A percentile compares a stretch with the other conserved stretches of the same genome.
phyloP scores from a whole-genome alignment of 2,797 vertebrate genomes.

The Euthynnus affinis region DNA sequence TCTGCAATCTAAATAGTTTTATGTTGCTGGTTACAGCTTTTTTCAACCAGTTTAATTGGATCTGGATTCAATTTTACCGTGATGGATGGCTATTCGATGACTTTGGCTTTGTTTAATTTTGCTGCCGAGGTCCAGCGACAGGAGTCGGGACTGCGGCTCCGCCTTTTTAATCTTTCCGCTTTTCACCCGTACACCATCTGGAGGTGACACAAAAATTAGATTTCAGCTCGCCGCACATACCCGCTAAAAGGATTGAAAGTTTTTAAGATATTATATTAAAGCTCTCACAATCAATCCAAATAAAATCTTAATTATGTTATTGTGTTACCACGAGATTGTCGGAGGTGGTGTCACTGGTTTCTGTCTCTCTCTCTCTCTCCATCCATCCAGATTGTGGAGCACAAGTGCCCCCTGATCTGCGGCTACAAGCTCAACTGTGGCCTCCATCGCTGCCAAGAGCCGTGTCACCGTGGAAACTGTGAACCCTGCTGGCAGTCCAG shows the following conservation, averaged over 20 bases:
- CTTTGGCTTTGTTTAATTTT: background rate
- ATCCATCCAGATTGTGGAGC: slow-evolving; percentile 88
- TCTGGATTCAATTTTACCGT: background rate
- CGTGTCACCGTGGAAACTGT: slow-evolving; percentile 97
- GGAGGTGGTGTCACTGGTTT: slow-evolving; percentile 16
- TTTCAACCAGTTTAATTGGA: background rate
- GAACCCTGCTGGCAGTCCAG: slow-evolving; percentile 98
- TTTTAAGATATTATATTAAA: background rate
- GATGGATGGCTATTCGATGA: background rate
- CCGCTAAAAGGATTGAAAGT: slow-evolving; percentile 1
- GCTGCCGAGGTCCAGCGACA: background rate
- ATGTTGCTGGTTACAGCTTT: background rate
- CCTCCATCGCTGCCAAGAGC: slow-evolving; percentile 96
- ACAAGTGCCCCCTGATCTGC: slow-evolving; percentile 95
- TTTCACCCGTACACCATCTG: background rate
- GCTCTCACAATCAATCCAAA: background rate
- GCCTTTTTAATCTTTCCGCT: slow-evolving; percentile 1
- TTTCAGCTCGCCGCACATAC: background rate
- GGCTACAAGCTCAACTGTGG: slow-evolving; percentile 97
- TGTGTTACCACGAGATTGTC: fast-evolving
- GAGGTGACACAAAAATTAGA: background rate
- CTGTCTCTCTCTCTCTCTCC: slow-evolving; percentile 1
- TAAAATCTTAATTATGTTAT: background rate
- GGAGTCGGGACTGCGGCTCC: background rate
- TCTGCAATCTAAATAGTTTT: background rate